Conservation (phyloP, 2,888 invertebrate genomes). For the Cyaniris semiargus region DNA sequence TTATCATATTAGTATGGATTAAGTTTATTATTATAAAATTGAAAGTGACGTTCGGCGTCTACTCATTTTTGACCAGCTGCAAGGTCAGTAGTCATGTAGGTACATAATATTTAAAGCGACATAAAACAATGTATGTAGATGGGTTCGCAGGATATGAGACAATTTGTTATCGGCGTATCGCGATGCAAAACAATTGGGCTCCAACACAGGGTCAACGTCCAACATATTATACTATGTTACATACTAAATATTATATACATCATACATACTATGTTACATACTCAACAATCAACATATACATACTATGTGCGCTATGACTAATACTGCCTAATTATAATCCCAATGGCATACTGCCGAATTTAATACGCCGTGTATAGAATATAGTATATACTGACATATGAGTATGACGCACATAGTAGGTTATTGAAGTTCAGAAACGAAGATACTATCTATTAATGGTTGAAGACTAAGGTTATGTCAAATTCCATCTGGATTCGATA, state of each 20-base stretch:
- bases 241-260: not conserved
- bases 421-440: not conserved
- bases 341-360: not conserved
- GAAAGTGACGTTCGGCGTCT: too few relatives aligned
- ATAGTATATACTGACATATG: not conserved
- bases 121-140: conserved; percentile 31
- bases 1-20: too few relatives aligned
- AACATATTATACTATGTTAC: not conserved
- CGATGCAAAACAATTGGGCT: conserved; percentile 38
- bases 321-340: not conserved
- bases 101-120: not conserved
- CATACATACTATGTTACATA: not conserved
- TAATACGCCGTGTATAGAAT: not conserved
- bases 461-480: too few relatives aligned
- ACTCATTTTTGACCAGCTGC: too few relatives aligned
- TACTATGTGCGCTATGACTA: not conserved
- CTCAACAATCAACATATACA: not conserved
- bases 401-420: not conserved
- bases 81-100: not conserved
- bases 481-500: not conserved
- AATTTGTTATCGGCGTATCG: conserved; percentile 49
- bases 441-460: not conserved
- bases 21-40: too few relatives aligned
- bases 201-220: conserved; percentile 31
- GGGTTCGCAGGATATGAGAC: conserved; percentile 51